Evolutionary conservation across 2,888 invertebrate species (phyloP), one percentile per base, ranked within the genome.

Genomic region (Pandemis corylana): DNA sequence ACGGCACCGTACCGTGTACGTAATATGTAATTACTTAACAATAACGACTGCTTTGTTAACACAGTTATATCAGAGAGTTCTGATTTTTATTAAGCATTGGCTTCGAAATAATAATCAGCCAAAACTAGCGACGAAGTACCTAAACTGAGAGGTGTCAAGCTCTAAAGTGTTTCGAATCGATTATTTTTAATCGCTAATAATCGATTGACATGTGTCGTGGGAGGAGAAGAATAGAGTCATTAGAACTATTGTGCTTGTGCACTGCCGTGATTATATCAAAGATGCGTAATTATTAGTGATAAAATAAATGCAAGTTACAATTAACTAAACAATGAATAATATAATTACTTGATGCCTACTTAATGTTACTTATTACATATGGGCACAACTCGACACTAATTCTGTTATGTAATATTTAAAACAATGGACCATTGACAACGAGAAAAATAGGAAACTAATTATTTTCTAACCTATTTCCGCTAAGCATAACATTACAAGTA

Each of bases 21-120:
- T 65, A 67, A 69, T 65, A 65, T 59, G 65, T 56, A 56, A 74
- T 61, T 69, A 69, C 74, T 46, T 66, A 69, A 69, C 15, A 15
- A 63, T 46, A 42, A 64, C n/a, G 53, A 61, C 20, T 42, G 59
- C 59, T 56, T 65, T 74, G 74, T 74, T 74, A 61, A 69, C 68
- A 41, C 10, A 15, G 36, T 36, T 36, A 36, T 36, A 13, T 15
- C 9, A 56, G 20, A 20, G 20, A 15, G 3, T n/a, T 49, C 5
- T 13, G 15, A 9, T 56, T 56, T 53, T 53, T 15, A 15, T 15
- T 53, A n/a, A 7, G 53, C 53, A 15, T 15, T 15, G 53, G 53
- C 53, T 53, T 15, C 15, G 7, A 15, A 53, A n/a, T n/a, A 53
- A n/a, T n/a, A 5, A 15, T 53, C n/a, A 53, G 53, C 53, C 53